Conservation (phyloP, 2,888 invertebrate species). For the Trimorus sp. region DNA sequence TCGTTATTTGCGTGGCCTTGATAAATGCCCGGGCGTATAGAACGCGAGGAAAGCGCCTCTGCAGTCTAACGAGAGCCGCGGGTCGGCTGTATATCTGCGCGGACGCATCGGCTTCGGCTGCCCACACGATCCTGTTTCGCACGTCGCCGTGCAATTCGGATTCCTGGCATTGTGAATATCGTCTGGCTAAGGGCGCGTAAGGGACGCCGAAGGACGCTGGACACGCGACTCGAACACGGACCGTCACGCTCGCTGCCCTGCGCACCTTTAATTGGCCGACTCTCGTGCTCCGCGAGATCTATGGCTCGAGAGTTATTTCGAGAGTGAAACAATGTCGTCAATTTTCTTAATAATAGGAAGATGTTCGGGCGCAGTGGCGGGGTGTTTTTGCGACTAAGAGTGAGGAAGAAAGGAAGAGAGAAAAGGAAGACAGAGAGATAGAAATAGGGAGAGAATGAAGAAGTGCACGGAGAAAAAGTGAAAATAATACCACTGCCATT, state of each 20-base stretch:
- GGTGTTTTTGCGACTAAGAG: no score
- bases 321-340: slow-evolving; percentile 27
- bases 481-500: no score
- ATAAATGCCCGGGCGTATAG: slow-evolving; percentile 27
- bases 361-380: no score
- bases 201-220: slow-evolving; percentile 73
- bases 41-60: slow-evolving; percentile 44
- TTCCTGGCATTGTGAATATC: slow-evolving; percentile 69
- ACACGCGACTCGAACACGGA: slow-evolving; percentile 78
- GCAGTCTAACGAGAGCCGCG: slow-evolving; percentile 61
- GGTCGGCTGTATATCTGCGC: slow-evolving; percentile 65
- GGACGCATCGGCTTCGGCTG: slow-evolving; percentile 66
- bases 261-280: slow-evolving; percentile 76
- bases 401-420: no score
- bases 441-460: no score
- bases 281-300: slow-evolving; percentile 33
- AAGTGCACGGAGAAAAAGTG: no score
- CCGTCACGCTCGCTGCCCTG: slow-evolving; percentile 71
- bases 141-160: slow-evolving; percentile 69
- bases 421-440: no score
- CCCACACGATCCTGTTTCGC: slow-evolving; percentile 62
- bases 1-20: slow-evolving; percentile 35
- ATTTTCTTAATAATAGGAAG: slow-evolving; percentile 43
- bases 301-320: slow-evolving; percentile 28
- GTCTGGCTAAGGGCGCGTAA: slow-evolving; percentile 58